A percentile compares a stretch with the other conserved stretches of the same genome.
phyloP scores from a whole-genome alignment of 2,797 vertebrate genomes.

The Zalophus californianus region DNA sequence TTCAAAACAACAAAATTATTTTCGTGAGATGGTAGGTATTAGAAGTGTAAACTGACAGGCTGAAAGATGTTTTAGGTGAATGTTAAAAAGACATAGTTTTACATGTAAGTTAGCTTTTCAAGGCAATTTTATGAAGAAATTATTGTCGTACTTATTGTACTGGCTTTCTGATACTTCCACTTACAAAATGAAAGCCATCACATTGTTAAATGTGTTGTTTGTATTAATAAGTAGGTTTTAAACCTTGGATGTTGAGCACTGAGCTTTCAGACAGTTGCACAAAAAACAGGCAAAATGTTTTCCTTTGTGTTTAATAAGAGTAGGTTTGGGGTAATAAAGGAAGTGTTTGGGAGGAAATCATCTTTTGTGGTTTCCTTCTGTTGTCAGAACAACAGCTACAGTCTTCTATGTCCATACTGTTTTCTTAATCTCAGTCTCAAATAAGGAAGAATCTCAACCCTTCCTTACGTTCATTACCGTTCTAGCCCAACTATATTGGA shows the following conservation, averaged over 20 bases:
- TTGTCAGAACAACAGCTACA: slow-evolving; percentile 38
- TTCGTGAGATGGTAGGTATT: background rate
- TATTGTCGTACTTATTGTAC: background rate
- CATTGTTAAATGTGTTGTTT: background rate
- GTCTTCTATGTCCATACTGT: background rate
- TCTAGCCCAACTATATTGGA: background rate
- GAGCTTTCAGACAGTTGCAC: background rate
- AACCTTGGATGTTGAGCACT: background rate
- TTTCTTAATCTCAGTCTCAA: background rate
- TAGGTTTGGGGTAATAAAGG: slow-evolving; percentile 51
- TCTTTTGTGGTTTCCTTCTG: slow-evolving; percentile 59
- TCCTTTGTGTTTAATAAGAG: background rate
- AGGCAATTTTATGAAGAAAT: background rate
- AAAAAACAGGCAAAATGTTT: background rate
- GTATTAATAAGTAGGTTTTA: slow-evolving; percentile 2
- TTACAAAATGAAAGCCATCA: slow-evolving; percentile 50
- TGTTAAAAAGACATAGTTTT: slow-evolving; percentile 46
- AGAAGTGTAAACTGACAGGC: background rate
- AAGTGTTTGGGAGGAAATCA: slow-evolving; percentile 46
- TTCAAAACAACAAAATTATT: slow-evolving; percentile 47
- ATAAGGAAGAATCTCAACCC: background rate
- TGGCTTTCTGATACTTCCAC: slow-evolving; percentile 34
- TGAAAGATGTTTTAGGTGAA: slow-evolving; percentile 3
- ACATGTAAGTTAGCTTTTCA: slow-evolving; percentile 3
- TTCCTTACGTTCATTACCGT: background rate